Evolutionary conservation across 2,888 invertebrate species (phyloP), one percentile per base, ranked within the genome.

Genomic region (Rapana venosa): DNA sequence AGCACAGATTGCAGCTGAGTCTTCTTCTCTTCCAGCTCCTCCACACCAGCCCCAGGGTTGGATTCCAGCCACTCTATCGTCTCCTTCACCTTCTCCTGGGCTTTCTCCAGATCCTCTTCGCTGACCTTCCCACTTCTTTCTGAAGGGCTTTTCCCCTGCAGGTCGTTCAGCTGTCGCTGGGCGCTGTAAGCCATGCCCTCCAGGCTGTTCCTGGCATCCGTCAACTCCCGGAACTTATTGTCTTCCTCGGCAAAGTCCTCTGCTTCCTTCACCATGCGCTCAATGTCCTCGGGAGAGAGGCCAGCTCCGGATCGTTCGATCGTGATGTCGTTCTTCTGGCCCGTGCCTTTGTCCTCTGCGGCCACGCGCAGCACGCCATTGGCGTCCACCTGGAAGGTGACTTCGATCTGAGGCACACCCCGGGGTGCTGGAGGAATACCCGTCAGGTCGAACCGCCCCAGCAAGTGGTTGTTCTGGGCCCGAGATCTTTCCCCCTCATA

Each of bases 191-290:
- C 98, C 95, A 99, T 99, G 88, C 94, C 93, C 96, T 99, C 99
- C 89, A 99, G 97, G 96, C 99, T 99, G 96, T 99, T 99, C 93
- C 99, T 97, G 1, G 99, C 98, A 96, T 99, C 99, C 13, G 99
- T 99, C 89, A 98, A 97, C 96, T 99, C 94, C 92, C 96, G 95
- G 20, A 95, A 92, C 96, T 98, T 98, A 97, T 99, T 99, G 96
- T 99, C 99, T 94, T 99, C 99, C 95, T 99, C 99, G 35, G 99
- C 99, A 96, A 99, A 99, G 96, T 98, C 98, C 97, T 99, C 99
- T 0, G 99, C 99, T 96, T 99, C 99, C 92, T 98, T 98, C 96
- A 99, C 99, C 99, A 99, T 99, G 92, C 99, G 97, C 96, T 99
- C 99, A 93, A 99, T 99, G 94, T 99, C 99, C 93, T 99, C 99